These are phyloP conservation scores for Dendrocopos noguchii DNA, from an alignment of 2,113 vertebrate genomes.

Conservation along the genomic window DNA sequence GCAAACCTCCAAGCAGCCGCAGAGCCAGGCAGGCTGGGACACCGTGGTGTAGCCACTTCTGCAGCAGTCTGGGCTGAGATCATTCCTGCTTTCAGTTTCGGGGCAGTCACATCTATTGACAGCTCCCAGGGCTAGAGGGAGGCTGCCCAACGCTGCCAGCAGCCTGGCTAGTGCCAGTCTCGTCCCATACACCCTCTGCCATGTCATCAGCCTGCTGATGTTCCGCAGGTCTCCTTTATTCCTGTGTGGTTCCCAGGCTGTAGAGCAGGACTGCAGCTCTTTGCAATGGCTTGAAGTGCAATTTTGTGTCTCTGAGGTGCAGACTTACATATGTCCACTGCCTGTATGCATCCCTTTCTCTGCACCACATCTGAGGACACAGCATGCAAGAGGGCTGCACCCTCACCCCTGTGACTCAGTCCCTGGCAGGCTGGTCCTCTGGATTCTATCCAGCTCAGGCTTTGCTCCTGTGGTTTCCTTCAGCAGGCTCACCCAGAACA, in stretches of 20 bases:
- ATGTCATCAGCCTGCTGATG: neutral
- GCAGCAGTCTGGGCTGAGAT: neutral
- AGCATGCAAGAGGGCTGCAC: neutral
- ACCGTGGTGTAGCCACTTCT: neutral
- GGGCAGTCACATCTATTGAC: neutral
- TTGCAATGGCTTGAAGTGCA: neutral
- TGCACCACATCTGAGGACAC: neutral
- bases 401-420: neutral
- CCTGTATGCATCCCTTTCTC: neutral
- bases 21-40: neutral
- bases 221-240: neutral
- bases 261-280: neutral
- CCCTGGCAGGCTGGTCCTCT: neutral
- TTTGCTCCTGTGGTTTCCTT: neutral
- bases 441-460: neutral
- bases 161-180: neutral
- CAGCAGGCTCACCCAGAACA: neutral
- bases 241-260: neutral
- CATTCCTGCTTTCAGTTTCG: neutral
- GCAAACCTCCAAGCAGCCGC: neutral
- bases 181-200: neutral
- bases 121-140: neutral
- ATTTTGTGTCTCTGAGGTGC: neutral
- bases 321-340: neutral
- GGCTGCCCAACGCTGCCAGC: neutral